phyloP scores from a whole-genome alignment of 2,113 vertebrate genomes.

The Merops nubicus region DNA sequence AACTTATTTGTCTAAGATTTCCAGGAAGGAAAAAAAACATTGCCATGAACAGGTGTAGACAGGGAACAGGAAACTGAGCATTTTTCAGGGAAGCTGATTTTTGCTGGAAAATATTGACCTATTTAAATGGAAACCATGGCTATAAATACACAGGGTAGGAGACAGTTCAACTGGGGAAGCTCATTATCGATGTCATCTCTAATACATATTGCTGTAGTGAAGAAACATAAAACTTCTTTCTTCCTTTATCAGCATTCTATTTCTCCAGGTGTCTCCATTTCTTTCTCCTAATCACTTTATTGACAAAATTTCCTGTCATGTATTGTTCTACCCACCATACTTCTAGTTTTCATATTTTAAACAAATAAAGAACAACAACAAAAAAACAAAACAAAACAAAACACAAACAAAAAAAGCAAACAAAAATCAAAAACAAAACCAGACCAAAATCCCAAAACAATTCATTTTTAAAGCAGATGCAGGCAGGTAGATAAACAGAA shows the following conservation, averaged over 20 bases:
- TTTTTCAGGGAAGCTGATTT: not conserved
- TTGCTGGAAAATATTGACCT: not conserved
- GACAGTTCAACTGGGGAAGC: not conserved
- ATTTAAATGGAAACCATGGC: not conserved
- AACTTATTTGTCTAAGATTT: not conserved
- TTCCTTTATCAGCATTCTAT: not conserved
- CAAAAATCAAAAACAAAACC: not conserved
- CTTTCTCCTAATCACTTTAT: not conserved
- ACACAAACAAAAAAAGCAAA: not conserved
- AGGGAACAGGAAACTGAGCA: not conserved
- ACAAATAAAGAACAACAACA: too few species aligned
- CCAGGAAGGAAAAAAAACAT: not conserved
- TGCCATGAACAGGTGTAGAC: not conserved
- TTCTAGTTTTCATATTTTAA: not conserved
- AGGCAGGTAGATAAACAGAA: not conserved
- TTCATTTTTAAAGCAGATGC: not conserved
- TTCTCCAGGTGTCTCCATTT: not conserved
- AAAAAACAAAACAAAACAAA: not conserved
- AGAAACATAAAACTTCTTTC: not conserved
- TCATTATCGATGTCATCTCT: constrained; percentile 10
- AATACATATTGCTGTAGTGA: not conserved
- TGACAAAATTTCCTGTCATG: not conserved
- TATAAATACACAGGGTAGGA: not conserved
- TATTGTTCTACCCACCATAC: not conserved
- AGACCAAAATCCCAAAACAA: not conserved